Evolutionary conservation across 2,797 vertebrate species (phyloP), one percentile per base, ranked within the genome.

Genomic region (Carapus acus): DNA sequence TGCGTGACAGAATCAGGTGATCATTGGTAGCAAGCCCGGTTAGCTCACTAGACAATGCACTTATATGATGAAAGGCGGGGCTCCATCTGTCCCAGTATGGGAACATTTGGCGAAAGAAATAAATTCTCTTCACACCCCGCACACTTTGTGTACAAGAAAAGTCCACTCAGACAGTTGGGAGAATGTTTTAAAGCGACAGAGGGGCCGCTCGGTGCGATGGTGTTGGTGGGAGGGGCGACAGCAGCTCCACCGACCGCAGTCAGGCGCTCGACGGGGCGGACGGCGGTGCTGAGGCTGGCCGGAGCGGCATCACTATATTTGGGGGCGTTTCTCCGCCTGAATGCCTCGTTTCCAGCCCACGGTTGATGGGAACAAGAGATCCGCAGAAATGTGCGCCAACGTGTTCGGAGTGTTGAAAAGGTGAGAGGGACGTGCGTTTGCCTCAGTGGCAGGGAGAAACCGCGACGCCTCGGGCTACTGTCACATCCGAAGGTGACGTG

Each of bases 391-490:
- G 89, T 90, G 88, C 73, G 89, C 89, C 66, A 87, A 88, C 75
- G 88, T 89, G 64, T 89, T 89, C 69, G 85, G 88, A 71, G 88
- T 86, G 73, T 72, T 90, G 73, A 89, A 89, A 76, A 89, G 89
- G 89, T 90, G 87, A 89, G 89, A 55, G 19, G 19, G 11, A 56
- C 5, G 13, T 19, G 43, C 8, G 43, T 40, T 53, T 55, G 59
- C 23, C 16, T 33, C 8, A 11, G 31, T 33, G 31, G 9, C 2
- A 33, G 6, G 14, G 14, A 47, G 43, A 47, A 21, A 34, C 18
- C 55, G 61, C 19, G 50, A 44, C 39, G 66, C 22, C 37, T 11
- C 9, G 21, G 40, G 53, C 29, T 31, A 58, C 40, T 22, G 42
- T 20, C 20, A 8, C 41, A 21, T 49, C n/a, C 43, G 55, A 38